phyloP scores from a whole-genome alignment of 2,113 vertebrate species.

The Psittacula cyanocephala region DNA sequence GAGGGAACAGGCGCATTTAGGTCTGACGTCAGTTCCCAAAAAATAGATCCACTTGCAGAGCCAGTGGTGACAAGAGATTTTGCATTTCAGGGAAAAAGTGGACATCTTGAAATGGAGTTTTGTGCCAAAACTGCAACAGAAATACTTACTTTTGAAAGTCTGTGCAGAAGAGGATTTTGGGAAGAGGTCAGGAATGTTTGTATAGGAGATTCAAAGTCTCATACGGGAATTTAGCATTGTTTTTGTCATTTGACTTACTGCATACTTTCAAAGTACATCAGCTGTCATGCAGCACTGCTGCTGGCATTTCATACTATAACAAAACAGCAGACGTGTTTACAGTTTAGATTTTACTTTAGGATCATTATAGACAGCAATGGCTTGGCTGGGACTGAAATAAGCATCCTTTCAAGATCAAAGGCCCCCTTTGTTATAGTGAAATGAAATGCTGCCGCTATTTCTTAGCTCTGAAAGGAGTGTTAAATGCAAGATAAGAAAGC shows the following conservation, averaged over 20 bases:
- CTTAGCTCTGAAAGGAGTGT: neutral
- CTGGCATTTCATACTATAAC: neutral
- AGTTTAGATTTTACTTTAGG: neutral
- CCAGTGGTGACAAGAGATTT: neutral
- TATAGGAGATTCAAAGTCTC: neutral
- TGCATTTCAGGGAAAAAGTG: neutral
- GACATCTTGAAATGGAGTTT: neutral
- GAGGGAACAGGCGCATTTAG: fast-evolving
- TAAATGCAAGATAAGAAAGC: neutral
- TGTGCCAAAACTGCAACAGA: neutral
- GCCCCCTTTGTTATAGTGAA: neutral
- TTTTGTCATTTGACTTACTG: neutral
- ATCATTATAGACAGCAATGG: neutral
- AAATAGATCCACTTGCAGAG: neutral
- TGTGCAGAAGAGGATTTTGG: neutral
- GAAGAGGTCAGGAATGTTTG: neutral
- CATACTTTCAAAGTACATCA: neutral
- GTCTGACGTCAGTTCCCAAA: neutral
- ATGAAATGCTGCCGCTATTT: neutral
- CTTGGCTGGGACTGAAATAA: neutral
- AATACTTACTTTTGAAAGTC: neutral
- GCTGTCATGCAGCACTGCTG: neutral
- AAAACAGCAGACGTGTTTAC: neutral
- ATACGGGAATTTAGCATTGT: neutral
- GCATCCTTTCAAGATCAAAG: neutral